Conservation (phyloP, 2,113 vertebrate genomes). For the Anarrhichthys ocellatus region DNA sequence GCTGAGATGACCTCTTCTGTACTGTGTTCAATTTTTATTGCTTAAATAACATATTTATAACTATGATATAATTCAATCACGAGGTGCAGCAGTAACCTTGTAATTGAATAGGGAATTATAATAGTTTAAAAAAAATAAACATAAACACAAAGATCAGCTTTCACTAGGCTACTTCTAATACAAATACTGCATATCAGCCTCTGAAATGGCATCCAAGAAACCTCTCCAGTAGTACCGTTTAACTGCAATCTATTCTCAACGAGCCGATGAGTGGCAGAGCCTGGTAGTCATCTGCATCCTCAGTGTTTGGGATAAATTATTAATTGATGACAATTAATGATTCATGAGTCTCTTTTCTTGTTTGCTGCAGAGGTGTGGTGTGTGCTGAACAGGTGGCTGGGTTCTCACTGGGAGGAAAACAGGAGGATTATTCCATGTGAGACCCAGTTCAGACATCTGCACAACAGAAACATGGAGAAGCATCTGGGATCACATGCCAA, state of each 20-base stretch:
- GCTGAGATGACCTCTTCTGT: slow-evolving; percentile 17
- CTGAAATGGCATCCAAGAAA: neutral
- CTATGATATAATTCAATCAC: neutral
- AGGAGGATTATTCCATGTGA: slow-evolving; percentile 13
- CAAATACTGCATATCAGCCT: neutral
- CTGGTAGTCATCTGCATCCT: slow-evolving; percentile 45
- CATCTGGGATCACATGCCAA: slow-evolving; percentile 12
- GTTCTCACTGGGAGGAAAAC: slow-evolving; percentile 26
- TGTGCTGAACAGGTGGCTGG: slow-evolving; percentile 51
- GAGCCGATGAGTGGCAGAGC: slow-evolving; percentile 4
- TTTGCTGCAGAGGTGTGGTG: slow-evolving; percentile 55
- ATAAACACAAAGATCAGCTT: neutral
- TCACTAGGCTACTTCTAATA: neutral
- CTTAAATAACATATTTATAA: slow-evolving; percentile 20
- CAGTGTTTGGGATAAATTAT: slow-evolving; percentile 57
- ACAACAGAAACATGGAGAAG: slow-evolving; percentile 44
- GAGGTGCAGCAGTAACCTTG: neutral
- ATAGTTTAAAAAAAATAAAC: neutral
- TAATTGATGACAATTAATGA: slow-evolving; percentile 75
- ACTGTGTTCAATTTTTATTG: slow-evolving; percentile 27
- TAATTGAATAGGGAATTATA: no score
- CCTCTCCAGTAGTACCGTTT: neutral
- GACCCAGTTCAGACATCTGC: slow-evolving; percentile 31
- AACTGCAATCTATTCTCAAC: neutral
- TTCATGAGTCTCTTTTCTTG: slow-evolving; percentile 65